A percentile compares a stretch with the other conserved stretches of the same genome.
Conservation (phyloP, 2,797 vertebrate genomes). For the Sphenopsis melanotis region DNA sequence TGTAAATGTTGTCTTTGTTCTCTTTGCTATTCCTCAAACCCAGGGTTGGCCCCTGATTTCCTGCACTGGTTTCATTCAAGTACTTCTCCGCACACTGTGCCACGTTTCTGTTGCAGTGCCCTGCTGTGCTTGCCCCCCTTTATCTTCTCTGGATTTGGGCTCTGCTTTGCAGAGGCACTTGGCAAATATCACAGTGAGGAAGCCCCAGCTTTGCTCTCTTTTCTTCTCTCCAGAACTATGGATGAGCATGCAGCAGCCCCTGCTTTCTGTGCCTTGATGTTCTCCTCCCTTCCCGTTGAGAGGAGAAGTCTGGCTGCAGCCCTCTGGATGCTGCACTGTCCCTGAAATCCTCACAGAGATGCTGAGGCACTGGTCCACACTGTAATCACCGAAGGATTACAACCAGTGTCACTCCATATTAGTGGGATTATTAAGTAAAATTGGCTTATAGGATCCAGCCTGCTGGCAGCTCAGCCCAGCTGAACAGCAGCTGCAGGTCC, state of each 20-base stretch:
- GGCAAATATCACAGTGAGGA: not conserved
- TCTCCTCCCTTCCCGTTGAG: not conserved
- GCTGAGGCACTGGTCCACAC: not conserved
- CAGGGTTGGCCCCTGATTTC: not conserved
- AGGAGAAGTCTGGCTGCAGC: not conserved
- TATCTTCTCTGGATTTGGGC: not conserved
- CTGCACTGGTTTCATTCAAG: not conserved
- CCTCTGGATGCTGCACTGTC: not conserved
- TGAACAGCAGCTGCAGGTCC: not conserved
- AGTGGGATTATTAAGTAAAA: slow-evolving; percentile 64
- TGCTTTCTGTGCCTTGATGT: not conserved
- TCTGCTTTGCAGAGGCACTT: not conserved
- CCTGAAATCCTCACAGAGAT: not conserved
- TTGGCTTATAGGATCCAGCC: slow-evolving; percentile 46
- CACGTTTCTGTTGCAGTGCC: not conserved
- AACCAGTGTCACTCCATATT: slow-evolving; percentile 59
- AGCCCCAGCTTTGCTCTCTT: not conserved
- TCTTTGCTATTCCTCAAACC: not conserved
- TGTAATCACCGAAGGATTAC: slow-evolving; percentile 57
- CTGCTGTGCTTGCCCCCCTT: not conserved
- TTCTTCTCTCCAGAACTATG: not conserved
- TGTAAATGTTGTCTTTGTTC: not conserved
- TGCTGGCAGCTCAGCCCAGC: slow-evolving; percentile 7
- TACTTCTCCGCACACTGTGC: not conserved
- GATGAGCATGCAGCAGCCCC: not conserved